These are phyloP conservation scores for Hemitrygon akajei DNA, from an alignment of 2,797 vertebrate species.

Conservation along the genomic window DNA sequence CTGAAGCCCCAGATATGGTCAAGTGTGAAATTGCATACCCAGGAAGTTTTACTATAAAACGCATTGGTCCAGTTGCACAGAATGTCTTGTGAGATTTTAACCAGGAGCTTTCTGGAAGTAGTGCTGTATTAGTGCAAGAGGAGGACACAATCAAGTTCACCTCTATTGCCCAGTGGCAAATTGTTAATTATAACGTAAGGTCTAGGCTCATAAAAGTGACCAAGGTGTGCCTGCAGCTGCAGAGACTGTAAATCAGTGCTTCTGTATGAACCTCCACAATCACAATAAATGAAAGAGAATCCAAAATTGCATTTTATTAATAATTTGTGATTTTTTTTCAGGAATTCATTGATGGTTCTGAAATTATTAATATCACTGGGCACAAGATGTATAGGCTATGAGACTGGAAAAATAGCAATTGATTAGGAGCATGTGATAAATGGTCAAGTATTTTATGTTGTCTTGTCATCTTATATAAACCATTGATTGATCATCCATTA, in stretches of 20 bases:
- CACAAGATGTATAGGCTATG: conserved; percentile 22
- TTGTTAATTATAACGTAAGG: neutral
- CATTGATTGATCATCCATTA: conserved; percentile 39
- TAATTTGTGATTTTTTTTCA: neutral
- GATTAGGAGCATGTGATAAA: conserved; percentile 38
- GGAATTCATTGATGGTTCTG: neutral
- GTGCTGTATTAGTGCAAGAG: neutral
- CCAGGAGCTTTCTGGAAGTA: neutral
- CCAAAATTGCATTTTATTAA: neutral
- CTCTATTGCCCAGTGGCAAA: neutral
- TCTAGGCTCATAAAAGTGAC: neutral
- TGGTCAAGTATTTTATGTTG: conserved; percentile 15
- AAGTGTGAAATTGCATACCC: too few species aligned
- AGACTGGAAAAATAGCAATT: conserved; percentile 20
- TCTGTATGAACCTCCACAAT: neutral
- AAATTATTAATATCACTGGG: neutral
- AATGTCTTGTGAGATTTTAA: too few species aligned
- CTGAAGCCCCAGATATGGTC: too few species aligned
- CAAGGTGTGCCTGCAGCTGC: neutral
- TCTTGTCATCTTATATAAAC: neutral
- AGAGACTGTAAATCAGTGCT: neutral
- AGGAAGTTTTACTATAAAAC: too few species aligned
- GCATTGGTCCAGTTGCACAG: too few species aligned
- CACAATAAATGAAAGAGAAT: neutral
- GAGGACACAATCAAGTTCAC: neutral